Evolutionary conservation across 2,888 invertebrate genomes (phyloP).

Genomic region (Lithophane leautieri): DNA sequence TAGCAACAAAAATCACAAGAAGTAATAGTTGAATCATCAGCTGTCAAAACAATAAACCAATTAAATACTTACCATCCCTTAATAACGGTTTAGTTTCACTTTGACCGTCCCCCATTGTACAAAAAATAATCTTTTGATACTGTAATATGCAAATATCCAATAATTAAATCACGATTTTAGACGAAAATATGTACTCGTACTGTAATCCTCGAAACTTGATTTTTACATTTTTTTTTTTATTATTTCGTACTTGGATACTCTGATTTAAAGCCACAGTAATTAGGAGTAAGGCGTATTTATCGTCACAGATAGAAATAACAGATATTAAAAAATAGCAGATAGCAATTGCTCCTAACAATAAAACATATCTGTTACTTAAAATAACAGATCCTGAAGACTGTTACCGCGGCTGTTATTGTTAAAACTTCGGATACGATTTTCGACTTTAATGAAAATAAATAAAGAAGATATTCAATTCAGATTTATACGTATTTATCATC

Average conservation of each 20-base stretch:
- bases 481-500: no score
- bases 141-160: constrained; percentile 70
- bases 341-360: no score
- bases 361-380: no score
- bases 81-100: constrained; percentile 92
- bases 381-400: no score
- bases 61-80: constrained; percentile 81
- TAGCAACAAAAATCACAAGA: constrained; percentile 83
- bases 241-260: background rate
- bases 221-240: constrained; percentile 53
- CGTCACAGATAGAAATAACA: no score
- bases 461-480: no score
- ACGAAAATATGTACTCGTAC: constrained; percentile 55
- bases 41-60: constrained; percentile 82
- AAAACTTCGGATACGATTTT: no score
- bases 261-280: background rate
- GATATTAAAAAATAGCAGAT: no score
- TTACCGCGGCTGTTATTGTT: no score
- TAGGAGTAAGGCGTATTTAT: no score
- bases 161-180: constrained; percentile 57
- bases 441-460: no score
- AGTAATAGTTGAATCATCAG: constrained; percentile 86
- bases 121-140: constrained; percentile 59
- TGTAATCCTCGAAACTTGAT: constrained; percentile 59
- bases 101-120: constrained; percentile 92